Evolutionary conservation across 2,888 invertebrate species (phyloP).

Genomic region (Resseliella maxima): DNA sequence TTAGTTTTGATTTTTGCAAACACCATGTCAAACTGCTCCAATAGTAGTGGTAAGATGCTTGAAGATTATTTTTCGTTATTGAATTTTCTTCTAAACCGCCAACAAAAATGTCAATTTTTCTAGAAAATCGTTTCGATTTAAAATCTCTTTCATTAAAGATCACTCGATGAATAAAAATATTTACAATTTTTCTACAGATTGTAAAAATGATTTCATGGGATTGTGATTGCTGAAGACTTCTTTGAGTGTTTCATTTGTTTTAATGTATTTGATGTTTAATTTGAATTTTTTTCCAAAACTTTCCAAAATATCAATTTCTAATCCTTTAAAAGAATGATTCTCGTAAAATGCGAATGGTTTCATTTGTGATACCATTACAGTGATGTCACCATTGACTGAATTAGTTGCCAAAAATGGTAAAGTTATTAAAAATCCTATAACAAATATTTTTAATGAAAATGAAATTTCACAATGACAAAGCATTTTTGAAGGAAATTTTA

Average conservation of each 20-base stretch:
- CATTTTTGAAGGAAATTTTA: too few species aligned
- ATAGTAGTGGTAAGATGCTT: slow-evolving; percentile 62
- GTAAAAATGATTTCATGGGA: background rate
- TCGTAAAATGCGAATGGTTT: background rate
- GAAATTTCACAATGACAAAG: too few species aligned
- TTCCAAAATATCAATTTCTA: background rate
- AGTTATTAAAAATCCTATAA: background rate
- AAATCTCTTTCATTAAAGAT: background rate
- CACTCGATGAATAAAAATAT: background rate
- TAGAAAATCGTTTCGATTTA: background rate
- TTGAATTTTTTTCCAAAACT: background rate
- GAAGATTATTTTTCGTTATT: background rate
- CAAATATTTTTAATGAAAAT: background rate
- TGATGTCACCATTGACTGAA: background rate
- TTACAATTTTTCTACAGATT: background rate
- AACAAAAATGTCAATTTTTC: background rate
- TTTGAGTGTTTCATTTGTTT: background rate
- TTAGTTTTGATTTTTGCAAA: slow-evolving; percentile 63
- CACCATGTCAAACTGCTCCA: slow-evolving; percentile 68
- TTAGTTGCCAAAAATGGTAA: background rate
- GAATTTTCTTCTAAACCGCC: background rate
- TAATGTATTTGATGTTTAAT: background rate
- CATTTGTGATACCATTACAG: background rate
- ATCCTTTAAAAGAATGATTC: background rate
- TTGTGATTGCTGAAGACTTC: background rate